Conservation (phyloP, 2,888 invertebrate genomes). For the Iselma pallidipennis region DNA sequence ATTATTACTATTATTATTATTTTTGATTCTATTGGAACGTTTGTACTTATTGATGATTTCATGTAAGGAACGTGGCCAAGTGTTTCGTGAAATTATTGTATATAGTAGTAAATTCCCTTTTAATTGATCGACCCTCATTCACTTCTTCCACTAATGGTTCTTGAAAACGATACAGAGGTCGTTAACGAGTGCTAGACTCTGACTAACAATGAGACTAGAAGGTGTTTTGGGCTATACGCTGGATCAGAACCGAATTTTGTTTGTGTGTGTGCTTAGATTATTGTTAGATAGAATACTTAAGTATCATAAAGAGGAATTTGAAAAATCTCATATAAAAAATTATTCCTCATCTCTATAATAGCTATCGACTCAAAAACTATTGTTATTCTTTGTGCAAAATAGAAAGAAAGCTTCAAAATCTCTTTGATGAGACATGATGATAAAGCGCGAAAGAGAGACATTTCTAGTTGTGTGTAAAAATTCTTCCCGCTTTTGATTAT, state of each 20-base stretch:
- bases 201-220: constrained; percentile 1
- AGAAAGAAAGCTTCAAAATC: no score
- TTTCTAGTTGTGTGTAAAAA: no score
- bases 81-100: background rate
- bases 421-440: no score
- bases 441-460: no score
- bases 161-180: constrained; percentile 52
- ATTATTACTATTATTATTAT: no score
- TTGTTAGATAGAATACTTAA: background rate
- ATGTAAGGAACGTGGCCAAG: constrained; percentile 9
- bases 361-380: no score
- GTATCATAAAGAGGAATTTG: background rate
- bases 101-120: constrained; percentile 28
- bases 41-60: background rate
- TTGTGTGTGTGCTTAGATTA: background rate
- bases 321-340: background rate
- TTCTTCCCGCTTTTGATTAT: no score
- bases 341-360: no score
- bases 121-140: constrained; percentile 50
- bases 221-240: background rate
- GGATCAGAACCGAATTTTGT: background rate
- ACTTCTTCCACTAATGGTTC: constrained; percentile 52
- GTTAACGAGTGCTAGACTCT: constrained; percentile 38
- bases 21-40: background rate
- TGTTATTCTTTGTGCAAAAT: no score